Base-by-base conservation (phyloP, 2,113 vertebrate genomes). In the Atrichornis clamosus region DNA sequence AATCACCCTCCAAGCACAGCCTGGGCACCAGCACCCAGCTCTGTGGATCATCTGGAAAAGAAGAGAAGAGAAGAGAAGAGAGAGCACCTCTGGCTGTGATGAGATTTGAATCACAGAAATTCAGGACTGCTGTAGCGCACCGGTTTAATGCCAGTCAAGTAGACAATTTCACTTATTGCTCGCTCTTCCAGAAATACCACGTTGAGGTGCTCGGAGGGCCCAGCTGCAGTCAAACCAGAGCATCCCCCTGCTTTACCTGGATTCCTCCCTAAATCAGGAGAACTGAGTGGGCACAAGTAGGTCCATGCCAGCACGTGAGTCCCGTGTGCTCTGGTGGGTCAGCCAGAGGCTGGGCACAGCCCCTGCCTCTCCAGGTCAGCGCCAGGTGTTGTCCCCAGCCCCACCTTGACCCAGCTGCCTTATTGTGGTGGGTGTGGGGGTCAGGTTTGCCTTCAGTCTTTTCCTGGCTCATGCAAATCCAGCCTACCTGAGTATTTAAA, bases 291-390 rank as follows among this genome's bases (percentile, higher is more conserved):
- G 30, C 24, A 19, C 30, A 26, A 16, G 49, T 0, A 18, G 65
- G n/a, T 46, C 35, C 41, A 1, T 15, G 15, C n/a, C 92, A 41
- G 50, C 23, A 42, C 0, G 0, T 21, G 20, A 39, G 37, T 7
- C 44, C 26, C 4, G 0, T 3, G 41, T 20, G 1, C 78, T 5
- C 3, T 33, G 53, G 44, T 46, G 3, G 12, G 11, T 19, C 24
- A 44, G 11, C 9, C 44, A 6, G 28, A 8, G 0, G 1, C 17
- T 33, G 32, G 27, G 35, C 37, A 49, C 0, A 1, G 21, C 18
- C 18, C 46, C 60, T 24, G n/a, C 16, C 14, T 16, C n/a, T 21
- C 30, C 0, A 0, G 13, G 21, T 5, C 49, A 26, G 72, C 11
- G 27, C 44, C 44, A 63, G 64, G 28, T 4, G 0, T 21, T 42